phyloP scores from a whole-genome alignment of 1,140 invertebrate genomes.

The Pissodes strobi region DNA sequence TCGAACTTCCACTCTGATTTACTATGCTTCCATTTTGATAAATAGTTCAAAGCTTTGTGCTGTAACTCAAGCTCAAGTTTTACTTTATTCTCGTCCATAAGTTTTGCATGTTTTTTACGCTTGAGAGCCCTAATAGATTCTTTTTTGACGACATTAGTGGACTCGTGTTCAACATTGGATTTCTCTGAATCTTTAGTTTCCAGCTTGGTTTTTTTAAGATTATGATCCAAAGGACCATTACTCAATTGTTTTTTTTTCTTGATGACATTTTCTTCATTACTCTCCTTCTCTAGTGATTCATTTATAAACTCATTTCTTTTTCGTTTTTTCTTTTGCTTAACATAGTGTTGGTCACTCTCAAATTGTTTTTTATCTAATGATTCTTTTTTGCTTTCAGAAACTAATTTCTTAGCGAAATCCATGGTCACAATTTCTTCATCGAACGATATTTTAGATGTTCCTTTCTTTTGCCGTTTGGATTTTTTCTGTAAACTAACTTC shows the following conservation, averaged over 20 bases:
- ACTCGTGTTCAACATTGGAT: conserved; percentile 8
- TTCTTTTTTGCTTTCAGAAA: conserved; percentile 3
- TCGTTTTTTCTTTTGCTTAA: neutral
- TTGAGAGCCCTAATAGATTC: conserved; percentile 45
- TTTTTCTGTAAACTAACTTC: too few species aligned
- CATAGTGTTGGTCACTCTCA: too few species aligned
- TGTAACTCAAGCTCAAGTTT: conserved; percentile 42
- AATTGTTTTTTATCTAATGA: too few species aligned
- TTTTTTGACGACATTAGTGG: conserved; percentile 20
- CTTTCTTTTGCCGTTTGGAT: too few species aligned
- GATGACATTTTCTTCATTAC: too few species aligned
- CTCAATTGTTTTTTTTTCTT: too few species aligned
- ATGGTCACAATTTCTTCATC: conserved; percentile 41
- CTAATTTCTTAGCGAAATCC: conserved; percentile 31
- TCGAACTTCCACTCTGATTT: conserved; percentile 76
- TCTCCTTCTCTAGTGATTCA: too few species aligned
- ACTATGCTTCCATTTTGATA: conserved; percentile 72
- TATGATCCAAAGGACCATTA: too few species aligned
- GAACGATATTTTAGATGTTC: conserved; percentile 31
- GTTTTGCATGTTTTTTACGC: conserved; percentile 40
- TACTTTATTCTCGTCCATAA: conserved; percentile 43
- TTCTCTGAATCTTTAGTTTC: neutral
- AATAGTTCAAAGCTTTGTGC: conserved; percentile 60
- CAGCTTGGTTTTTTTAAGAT: neutral
- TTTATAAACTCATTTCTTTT: too few species aligned